Evolutionary conservation across 2,888 invertebrate species (phyloP), one percentile per base, ranked within the genome.

Genomic region (Pardosa pseudoannulata): DNA sequence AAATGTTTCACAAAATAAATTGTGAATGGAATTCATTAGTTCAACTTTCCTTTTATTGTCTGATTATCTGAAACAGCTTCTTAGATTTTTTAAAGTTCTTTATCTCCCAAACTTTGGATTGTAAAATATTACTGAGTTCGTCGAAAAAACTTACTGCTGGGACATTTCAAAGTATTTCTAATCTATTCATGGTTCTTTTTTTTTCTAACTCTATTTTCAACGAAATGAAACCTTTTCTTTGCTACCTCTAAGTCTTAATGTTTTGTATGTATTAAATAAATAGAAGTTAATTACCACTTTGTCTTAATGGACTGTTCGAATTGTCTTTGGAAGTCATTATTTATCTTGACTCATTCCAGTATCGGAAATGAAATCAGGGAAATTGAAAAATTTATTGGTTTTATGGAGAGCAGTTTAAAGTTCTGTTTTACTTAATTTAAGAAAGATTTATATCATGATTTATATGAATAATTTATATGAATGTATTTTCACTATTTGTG

Each of bases 201-300:
- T n/a, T n/a, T n/a, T n/a, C 16, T 46, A 9, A 2, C n/a, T 6
- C 46, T 46, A 16, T 46, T 46, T 46, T 6, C 46, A 46, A 46
- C 16, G 2, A 9, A 46, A 46, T 46, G 16, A 46, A 46, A 9
- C 46, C 16, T 16, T 46, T 46, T 46, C 46, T 46, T 46, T 46
- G 46, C 5, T 11, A 16, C 13, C 16, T n/a, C 16, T 46, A 46
- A 46, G 16, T 46, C 46, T 46, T 46, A 46, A 46, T 46, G 11
- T 16, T 16, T 16, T 46, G 46, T 46, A 6, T 16, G 46, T 46
- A 46, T 46, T 46, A 16, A 36, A 36, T 36, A 36, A 46, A 46
- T 16, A 46, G 46, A n/a, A 46, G 46, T 46, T 46, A 46, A 46
- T 46, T 46, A 46, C 46, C 7, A 46, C 46, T 46, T 46, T 46